Base-by-base conservation (phyloP, 2,797 vertebrate genomes). In the Periophthalmus magnuspinnatus region DNA sequence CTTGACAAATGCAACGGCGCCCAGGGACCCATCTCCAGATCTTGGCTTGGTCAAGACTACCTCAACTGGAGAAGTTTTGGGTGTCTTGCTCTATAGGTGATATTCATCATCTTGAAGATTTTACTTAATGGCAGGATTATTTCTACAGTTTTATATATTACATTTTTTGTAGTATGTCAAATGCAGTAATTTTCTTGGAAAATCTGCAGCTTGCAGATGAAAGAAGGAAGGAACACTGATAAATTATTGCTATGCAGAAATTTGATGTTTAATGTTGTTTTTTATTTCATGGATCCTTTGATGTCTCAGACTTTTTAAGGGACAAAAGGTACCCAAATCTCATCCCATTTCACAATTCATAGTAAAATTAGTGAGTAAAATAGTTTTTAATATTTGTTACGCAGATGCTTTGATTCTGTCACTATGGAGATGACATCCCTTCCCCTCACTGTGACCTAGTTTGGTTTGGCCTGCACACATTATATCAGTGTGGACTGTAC, bases 361-460 rank as follows among this genome's bases (percentile, higher is more conserved):
- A 22, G 9, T 55, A 55, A 54, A 8, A 52, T 52, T 0, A n/a
- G 17, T 7, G 48, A n/a, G 1, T 54, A 45, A 14, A 45, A 13
- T 45, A 45, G 13, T 45, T 22, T 55, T 22, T 55, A 55, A n/a
- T 9, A 2, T n/a, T 9, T 55, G 52, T 22, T 57, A 61, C 74
- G 55, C 73, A 74, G 71, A 71, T 79, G 79, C 81, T 70, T 71
- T 45, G 61, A 83, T 83, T 68, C 69, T 69, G 84, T 89, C 79
- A 52, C 86, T 80, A 85, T 86, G 82, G 86, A 67, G 78, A 86
- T 74, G 76, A 81, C 79, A 78, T 74, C 76, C 75, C 80, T 38
- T 21, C 58, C 34, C 60, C n/a, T 10, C 60, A 41, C 60, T 36
- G 71, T 82, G 80, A 63, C 81, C 87, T 81, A 86, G 71, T 87